A percentile compares a stretch with the other conserved stretches of the same genome.
Conservation (phyloP, 2,888 invertebrate species). For the Drosophila yooni region DNA sequence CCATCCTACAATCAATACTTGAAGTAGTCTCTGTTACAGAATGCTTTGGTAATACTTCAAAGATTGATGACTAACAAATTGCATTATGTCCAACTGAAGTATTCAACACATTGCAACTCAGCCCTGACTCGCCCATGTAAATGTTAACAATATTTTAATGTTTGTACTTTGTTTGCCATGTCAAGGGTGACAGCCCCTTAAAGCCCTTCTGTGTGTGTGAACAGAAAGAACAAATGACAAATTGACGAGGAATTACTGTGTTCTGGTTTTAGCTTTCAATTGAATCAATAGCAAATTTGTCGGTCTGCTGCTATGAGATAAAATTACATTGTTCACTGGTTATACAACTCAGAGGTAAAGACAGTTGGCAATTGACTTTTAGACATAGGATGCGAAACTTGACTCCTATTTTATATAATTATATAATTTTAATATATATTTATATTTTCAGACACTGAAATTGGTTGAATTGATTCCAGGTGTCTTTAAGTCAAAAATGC, state of each 20-base stretch:
- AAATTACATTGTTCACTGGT: background rate
- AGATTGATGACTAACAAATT: conserved; percentile 10
- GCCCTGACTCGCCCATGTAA: background rate
- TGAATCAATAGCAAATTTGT: background rate
- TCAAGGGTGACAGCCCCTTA: conserved; percentile 25
- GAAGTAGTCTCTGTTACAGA: conserved; percentile 2
- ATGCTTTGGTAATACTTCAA: background rate
- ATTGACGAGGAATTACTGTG: conserved; percentile 6
- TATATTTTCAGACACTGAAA: background rate
- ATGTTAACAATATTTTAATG: conserved; percentile 4
- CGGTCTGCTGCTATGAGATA: background rate
- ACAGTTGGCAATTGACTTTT: background rate
- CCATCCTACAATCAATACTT: conserved; percentile 49
- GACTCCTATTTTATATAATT: background rate
- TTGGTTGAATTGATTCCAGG: background rate
- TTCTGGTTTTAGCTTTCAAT: background rate
- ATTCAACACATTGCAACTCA: background rate
- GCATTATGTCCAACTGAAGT: background rate
- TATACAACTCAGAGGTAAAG: background rate
- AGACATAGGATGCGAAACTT: background rate
- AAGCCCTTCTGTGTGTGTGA: background rate
- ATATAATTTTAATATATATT: too few relatives aligned
- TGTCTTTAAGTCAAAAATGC: background rate
- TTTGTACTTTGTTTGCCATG: conserved; percentile 6
- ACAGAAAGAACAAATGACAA: background rate